phyloP scores from a whole-genome alignment of 2,888 invertebrate species.

The Thecophora atra region DNA sequence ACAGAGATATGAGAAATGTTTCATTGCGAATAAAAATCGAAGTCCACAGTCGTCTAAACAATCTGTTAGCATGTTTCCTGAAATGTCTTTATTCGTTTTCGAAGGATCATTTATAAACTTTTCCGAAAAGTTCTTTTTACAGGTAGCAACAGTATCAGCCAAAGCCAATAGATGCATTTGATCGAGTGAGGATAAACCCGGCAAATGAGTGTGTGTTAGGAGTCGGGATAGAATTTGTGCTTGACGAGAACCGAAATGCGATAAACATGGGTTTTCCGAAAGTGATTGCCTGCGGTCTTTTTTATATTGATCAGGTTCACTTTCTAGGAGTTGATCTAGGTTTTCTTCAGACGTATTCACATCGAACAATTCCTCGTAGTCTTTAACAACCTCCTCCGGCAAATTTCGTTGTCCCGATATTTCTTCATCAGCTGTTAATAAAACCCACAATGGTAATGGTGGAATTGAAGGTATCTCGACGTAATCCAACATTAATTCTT shows the following conservation, averaged over 20 bases:
- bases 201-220: slow-evolving; percentile 93
- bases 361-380: slow-evolving; percentile 92
- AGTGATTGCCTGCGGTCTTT: slow-evolving; percentile 74
- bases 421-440: slow-evolving; percentile 93
- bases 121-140: slow-evolving; percentile 88
- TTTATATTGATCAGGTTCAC: slow-evolving; percentile 74
- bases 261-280: slow-evolving; percentile 78
- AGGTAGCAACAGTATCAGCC: slow-evolving; percentile 96
- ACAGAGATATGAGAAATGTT: slow-evolving; percentile 94
- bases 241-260: slow-evolving; percentile 88
- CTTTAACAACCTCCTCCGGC: slow-evolving; percentile 65
- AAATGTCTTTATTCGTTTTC: slow-evolving; percentile 73
- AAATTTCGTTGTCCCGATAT: slow-evolving; percentile 65
- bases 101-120: slow-evolving; percentile 78
- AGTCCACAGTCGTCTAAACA: slow-evolving; percentile 97
- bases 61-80: slow-evolving; percentile 72
- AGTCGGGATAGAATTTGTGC: slow-evolving; percentile 86
- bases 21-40: slow-evolving; percentile 94
- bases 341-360: slow-evolving; percentile 83
- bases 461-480: slow-evolving; percentile 98
- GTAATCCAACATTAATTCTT: slow-evolving; percentile 90
- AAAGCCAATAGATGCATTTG: slow-evolving; percentile 99
- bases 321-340: slow-evolving; percentile 80
- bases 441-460: slow-evolving; percentile 94
- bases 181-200: slow-evolving; percentile 94